These are phyloP conservation scores for Lepus oiostolus DNA, from an alignment of 2,797 vertebrate species.

Conservation along the genomic window DNA sequence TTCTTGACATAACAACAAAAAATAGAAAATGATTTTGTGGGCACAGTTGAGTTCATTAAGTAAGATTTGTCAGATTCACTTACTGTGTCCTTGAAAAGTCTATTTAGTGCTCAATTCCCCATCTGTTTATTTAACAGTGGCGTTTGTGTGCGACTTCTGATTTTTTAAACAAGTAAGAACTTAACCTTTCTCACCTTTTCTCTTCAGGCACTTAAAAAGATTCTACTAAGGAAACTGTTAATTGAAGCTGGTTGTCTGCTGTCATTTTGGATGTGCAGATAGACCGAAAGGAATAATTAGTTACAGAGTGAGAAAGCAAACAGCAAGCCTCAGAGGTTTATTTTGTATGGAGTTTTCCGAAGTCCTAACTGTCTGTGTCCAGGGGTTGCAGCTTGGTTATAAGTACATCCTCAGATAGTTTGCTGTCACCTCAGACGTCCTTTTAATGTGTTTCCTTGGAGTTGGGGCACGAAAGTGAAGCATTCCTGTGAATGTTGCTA, in stretches of 20 bases:
- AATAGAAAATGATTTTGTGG: neutral
- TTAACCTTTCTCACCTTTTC: slow-evolving; percentile 38
- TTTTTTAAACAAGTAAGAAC: slow-evolving; percentile 38
- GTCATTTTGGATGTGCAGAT: slow-evolving; percentile 21
- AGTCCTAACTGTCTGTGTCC: neutral
- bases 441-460: slow-evolving; percentile 50
- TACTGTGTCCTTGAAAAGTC: neutral
- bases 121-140: neutral
- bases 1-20: neutral
- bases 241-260: neutral
- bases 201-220: neutral
- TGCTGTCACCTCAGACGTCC: neutral
- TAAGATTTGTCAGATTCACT: slow-evolving; percentile 37
- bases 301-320: slow-evolving; percentile 16
- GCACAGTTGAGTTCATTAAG: neutral
- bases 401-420: slow-evolving; percentile 31
- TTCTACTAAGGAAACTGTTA: slow-evolving; percentile 23
- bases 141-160: slow-evolving; percentile 31
- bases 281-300: slow-evolving; percentile 53
- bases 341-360: neutral
- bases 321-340: neutral
- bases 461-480: neutral
- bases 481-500: neutral
- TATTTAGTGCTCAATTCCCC: neutral
- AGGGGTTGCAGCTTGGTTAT: slow-evolving; percentile 42